Percentiles rank a stretch among this genome's conserved stretches.
These are phyloP conservation scores for Falco naumanni DNA, from an alignment of 2,797 vertebrate genomes.

Conservation along the genomic window DNA sequence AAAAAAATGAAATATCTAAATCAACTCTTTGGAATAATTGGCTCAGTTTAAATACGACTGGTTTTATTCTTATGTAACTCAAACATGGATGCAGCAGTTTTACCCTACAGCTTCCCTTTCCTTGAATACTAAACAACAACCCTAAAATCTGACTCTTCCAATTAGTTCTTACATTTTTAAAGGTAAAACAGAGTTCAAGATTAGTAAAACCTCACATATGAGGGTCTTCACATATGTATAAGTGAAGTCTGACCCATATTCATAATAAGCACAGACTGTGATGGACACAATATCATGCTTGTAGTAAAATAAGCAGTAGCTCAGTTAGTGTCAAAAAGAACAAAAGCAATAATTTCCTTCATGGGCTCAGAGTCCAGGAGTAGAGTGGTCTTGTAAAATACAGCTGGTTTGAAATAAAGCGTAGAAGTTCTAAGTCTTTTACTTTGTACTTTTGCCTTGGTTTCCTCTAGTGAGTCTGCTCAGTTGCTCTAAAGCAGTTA, in stretches of 20 bases:
- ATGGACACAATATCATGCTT: not conserved
- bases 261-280: not conserved
- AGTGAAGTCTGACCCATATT: not conserved
- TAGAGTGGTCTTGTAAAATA: not conserved
- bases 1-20: not conserved
- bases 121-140: not conserved
- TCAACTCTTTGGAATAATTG: not conserved
- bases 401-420: not conserved
- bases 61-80: not conserved
- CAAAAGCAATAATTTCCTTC: not conserved
- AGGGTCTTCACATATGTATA: not conserved
- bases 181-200: not conserved
- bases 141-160: not conserved
- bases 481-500: not conserved
- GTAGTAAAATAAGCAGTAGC: not conserved
- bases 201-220: not conserved
- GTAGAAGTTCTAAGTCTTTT: not conserved
- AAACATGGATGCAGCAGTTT: not conserved
- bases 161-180: not conserved
- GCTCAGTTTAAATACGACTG: not conserved
- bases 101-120: not conserved
- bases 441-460: not conserved
- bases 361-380: not conserved
- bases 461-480: not conserved
- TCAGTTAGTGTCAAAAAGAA: not conserved